Evolutionary conservation across 1,140 invertebrate species (phyloP).

Genomic region (Matsumurasca onukii): DNA sequence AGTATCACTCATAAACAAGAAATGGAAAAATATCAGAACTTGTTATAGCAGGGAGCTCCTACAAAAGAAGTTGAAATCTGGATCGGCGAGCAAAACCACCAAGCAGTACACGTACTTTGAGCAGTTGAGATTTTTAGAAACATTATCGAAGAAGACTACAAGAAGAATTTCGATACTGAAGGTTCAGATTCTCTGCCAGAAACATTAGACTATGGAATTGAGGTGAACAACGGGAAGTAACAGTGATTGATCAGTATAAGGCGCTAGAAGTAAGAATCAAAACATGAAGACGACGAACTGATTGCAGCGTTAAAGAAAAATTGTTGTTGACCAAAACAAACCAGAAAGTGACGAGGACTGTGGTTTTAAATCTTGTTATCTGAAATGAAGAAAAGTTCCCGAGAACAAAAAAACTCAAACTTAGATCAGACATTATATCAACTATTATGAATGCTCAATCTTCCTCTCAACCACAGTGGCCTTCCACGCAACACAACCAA

Average conservation of each 20-base stretch:
- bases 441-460: no score
- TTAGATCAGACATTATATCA: neutral
- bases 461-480: no score
- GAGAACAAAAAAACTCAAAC: neutral
- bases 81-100: neutral
- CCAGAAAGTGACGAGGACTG: neutral
- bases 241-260: neutral
- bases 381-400: neutral
- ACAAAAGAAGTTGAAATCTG: neutral
- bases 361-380: neutral
- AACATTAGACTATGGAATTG: no score
- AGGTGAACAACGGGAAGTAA: neutral
- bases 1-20: neutral
- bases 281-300: neutral
- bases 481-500: no score
- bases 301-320: neutral
- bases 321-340: neutral
- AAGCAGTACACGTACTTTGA: conserved; percentile 6
- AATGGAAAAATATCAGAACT: neutral
- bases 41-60: neutral
- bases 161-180: neutral
- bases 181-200: neutral
- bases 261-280: neutral
- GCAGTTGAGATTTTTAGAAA: neutral
- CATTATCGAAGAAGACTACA: neutral